A percentile compares a stretch with the other conserved stretches of the same genome.
These are phyloP conservation scores for Drosophila santomea DNA, from an alignment of 1,140 invertebrate species.

Conservation along the genomic window DNA sequence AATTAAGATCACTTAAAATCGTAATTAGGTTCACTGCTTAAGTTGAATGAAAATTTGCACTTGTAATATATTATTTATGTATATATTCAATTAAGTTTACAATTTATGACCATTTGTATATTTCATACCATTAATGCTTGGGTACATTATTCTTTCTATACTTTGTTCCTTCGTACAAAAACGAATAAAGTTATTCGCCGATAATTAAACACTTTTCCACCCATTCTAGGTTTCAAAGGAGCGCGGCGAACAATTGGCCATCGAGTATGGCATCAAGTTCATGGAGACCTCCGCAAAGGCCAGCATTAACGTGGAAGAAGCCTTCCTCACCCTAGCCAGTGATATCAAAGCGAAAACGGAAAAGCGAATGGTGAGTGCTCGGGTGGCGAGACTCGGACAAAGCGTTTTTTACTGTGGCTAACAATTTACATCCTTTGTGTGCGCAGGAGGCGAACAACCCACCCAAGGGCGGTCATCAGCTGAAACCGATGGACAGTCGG, in stretches of 20 bases:
- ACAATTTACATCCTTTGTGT: conserved; percentile 24
- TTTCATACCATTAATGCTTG: too few species aligned
- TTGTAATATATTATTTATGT: too few species aligned
- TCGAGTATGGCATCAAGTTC: conserved; percentile 97
- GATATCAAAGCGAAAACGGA: conserved; percentile 98
- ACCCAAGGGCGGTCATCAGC: conserved; percentile 91
- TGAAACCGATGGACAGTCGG: conserved; percentile 88
- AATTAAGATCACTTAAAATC: background rate
- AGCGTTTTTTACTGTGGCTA: background rate
- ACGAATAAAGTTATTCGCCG: background rate
- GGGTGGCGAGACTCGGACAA: conserved; percentile 4
- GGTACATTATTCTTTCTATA: too few species aligned
- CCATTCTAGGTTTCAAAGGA: conserved; percentile 87
- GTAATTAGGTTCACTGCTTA: too few species aligned
- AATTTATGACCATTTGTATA: too few species aligned
- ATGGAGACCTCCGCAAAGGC: conserved; percentile 97
- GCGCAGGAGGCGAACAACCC: conserved; percentile 91
- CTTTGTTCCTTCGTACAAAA: too few species aligned
- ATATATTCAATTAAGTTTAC: too few species aligned
- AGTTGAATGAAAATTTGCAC: too few species aligned
- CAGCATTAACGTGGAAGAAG: conserved; percentile 95
- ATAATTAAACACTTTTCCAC: background rate
- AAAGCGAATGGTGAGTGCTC: conserved; percentile 93
- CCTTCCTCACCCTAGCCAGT: conserved; percentile 96
- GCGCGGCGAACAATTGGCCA: conserved; percentile 90